These are phyloP conservation scores for Chaetops frenatus DNA, from an alignment of 2,113 vertebrate species.

Conservation along the genomic window DNA sequence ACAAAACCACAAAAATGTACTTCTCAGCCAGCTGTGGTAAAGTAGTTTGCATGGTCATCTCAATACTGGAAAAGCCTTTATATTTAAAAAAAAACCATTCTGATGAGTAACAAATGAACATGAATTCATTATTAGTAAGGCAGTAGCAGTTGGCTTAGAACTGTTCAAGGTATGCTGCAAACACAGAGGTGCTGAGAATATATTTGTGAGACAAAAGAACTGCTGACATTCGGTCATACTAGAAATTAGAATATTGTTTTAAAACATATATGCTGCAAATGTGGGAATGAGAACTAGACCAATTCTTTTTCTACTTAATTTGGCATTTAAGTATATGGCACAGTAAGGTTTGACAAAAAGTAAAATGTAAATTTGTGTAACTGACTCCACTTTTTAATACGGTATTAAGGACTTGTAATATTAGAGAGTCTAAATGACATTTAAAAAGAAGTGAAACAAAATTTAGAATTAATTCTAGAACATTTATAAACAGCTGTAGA, in stretches of 20 bases:
- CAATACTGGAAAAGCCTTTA: background rate
- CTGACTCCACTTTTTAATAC: background rate
- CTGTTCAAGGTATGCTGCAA: background rate
- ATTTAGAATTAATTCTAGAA: background rate
- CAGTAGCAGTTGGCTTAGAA: background rate
- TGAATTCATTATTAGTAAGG: background rate
- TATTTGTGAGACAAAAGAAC: background rate
- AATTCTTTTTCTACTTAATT: background rate
- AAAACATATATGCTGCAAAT: background rate
- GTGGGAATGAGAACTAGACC: background rate
- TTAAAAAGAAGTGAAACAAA: background rate
- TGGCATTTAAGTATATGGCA: background rate
- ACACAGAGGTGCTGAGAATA: background rate
- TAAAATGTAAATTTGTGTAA: background rate
- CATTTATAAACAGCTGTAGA: background rate
- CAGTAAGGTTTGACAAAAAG: background rate
- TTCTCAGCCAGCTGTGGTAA: constrained; percentile 12
- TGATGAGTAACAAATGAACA: background rate
- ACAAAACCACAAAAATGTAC: constrained; percentile 63
- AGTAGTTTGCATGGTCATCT: background rate
- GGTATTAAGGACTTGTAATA: background rate
- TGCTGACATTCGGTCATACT: background rate
- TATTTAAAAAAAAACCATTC: background rate
- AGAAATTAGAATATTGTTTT: background rate
- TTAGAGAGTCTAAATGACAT: background rate